Evolutionary conservation across 2,888 invertebrate genomes (phyloP).

Genomic region (Chrysopilus asiliformis): DNA sequence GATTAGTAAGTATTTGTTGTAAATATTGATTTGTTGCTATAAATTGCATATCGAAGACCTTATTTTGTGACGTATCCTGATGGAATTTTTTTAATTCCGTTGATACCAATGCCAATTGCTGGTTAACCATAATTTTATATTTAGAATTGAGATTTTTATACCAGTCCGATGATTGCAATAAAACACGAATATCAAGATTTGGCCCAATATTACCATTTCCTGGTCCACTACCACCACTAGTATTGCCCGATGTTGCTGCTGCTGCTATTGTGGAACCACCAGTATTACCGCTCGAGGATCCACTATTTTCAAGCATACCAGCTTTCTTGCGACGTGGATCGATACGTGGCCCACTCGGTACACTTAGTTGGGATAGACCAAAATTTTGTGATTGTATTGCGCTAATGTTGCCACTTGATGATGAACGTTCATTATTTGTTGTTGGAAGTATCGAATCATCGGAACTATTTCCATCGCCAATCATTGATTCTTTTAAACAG

Average conservation of each 20-base stretch:
- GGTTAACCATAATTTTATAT: constrained; percentile 57
- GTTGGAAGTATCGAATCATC: no score
- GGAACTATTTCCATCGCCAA: constrained; percentile 15
- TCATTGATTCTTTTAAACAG: constrained; percentile 41
- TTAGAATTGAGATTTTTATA: constrained; percentile 58
- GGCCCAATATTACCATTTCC: no score
- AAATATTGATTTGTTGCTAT: constrained; percentile 41
- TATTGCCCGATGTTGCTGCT: constrained; percentile 1
- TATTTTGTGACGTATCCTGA: constrained; percentile 42
- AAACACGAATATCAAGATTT: constrained; percentile 44
- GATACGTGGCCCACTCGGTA: constrained; percentile 17
- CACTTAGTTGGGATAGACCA: neutral
- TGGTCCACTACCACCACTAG: no score
- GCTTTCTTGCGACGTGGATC: constrained; percentile 31
- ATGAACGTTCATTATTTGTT: neutral
- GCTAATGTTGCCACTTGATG: neutral
- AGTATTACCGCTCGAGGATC: constrained; percentile 14
- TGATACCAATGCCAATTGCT: constrained; percentile 49
- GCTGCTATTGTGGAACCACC: neutral
- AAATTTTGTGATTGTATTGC: neutral
- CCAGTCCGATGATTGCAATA: constrained; percentile 54
- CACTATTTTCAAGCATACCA: constrained; percentile 7
- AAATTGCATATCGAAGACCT: constrained; percentile 41
- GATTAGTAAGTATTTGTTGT: constrained; percentile 46
- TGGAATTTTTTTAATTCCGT: constrained; percentile 47